Percentiles rank a stretch among this genome's conserved stretches.
Conservation (phyloP, 2,797 vertebrate species). For the Hybognathus amarus region DNA sequence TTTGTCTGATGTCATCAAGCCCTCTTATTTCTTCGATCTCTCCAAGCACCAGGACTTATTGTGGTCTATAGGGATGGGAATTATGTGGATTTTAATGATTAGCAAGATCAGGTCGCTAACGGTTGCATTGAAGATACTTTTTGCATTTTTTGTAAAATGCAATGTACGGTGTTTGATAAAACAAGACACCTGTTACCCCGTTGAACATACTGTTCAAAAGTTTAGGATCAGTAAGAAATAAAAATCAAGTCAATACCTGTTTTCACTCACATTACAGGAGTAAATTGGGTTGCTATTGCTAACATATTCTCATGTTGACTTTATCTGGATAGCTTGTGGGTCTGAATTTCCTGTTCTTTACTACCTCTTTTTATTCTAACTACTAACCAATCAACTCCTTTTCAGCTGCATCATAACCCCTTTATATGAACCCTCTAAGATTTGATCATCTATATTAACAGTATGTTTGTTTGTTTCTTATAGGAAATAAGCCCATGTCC, state of each 20-base stretch:
- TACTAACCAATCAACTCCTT: neutral
- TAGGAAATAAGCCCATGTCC: conserved; percentile 88
- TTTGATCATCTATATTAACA: neutral
- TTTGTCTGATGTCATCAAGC: neutral
- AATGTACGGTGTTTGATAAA: neutral
- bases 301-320: neutral
- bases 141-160: neutral
- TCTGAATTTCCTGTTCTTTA: neutral
- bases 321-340: neutral
- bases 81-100: neutral
- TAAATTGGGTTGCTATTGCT: neutral
- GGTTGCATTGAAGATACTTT: neutral
- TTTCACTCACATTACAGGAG: neutral
- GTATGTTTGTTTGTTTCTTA: conserved; percentile 35
- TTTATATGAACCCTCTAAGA: neutral
- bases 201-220: neutral
- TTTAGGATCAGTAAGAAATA: neutral
- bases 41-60: neutral
- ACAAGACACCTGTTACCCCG: neutral
- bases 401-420: neutral
- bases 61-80: neutral
- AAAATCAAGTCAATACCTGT: neutral
- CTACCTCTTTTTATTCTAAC: neutral
- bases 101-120: neutral
- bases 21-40: neutral